phyloP scores from a whole-genome alignment of 2,113 vertebrate genomes.

The Hipposideros armiger region DNA sequence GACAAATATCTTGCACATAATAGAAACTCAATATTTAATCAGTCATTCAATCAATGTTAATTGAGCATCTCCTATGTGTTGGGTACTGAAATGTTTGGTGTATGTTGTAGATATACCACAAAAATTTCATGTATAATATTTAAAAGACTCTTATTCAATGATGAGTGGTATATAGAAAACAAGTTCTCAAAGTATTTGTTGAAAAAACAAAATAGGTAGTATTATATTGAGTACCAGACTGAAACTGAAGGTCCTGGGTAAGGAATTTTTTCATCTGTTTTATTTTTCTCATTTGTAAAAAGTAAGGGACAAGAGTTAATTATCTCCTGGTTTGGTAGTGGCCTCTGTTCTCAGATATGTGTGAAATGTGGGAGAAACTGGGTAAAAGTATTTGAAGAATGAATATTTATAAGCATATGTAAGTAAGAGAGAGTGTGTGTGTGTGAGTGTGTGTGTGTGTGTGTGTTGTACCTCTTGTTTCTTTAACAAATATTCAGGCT shows the following conservation, averaged over 20 bases:
- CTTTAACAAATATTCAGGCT: background rate
- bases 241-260: background rate
- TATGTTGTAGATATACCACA: background rate
- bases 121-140: background rate
- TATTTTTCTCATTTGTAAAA: constrained; percentile 32
- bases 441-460: background rate
- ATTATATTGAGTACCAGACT: background rate
- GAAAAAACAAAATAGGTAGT: background rate
- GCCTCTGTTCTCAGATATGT: background rate
- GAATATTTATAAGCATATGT: background rate
- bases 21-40: background rate
- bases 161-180: background rate
- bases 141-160: constrained; percentile 14
- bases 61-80: background rate
- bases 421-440: background rate
- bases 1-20: constrained; percentile 18
- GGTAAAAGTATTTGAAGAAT: constrained; percentile 23
- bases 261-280: constrained; percentile 26
- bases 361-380: constrained; percentile 20
- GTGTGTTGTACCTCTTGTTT: background rate
- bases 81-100: background rate
- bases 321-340: constrained; percentile 18
- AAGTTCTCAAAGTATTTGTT: background rate
- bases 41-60: background rate
- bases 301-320: background rate